A percentile compares a stretch with the other conserved stretches of the same genome.
phyloP scores from a whole-genome alignment of 2,888 invertebrate genomes.

The Drosophila differens region DNA sequence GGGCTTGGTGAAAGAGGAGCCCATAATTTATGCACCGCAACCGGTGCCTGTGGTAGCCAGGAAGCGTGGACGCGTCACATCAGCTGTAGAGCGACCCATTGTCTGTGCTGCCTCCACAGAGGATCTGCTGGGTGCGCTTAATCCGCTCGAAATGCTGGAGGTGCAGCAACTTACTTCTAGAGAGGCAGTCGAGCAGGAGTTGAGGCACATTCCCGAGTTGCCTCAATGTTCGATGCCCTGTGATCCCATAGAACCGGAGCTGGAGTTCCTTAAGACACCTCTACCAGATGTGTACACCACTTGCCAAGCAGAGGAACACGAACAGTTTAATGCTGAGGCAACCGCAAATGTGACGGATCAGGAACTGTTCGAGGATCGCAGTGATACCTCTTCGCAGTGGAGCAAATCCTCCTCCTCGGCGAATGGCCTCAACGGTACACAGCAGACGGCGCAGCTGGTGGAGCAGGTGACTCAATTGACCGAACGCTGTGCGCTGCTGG shows the following conservation, averaged over 20 bases:
- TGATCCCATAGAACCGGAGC: slow-evolving; percentile 80
- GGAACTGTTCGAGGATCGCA: slow-evolving; percentile 74
- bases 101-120: slow-evolving; percentile 73
- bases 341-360: slow-evolving; percentile 13
- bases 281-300: slow-evolving; percentile 50
- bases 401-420: slow-evolving; percentile 83
- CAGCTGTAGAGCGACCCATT: slow-evolving; percentile 82
- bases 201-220: slow-evolving; percentile 27
- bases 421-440: slow-evolving; percentile 47
- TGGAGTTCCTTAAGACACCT: slow-evolving; percentile 77
- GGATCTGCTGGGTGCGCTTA: slow-evolving; percentile 67
- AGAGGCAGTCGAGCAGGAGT: slow-evolving; percentile 39
- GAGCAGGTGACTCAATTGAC: slow-evolving; percentile 78
- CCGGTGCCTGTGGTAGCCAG: slow-evolving; percentile 85
- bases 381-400: slow-evolving; percentile 83
- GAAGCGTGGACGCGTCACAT: slow-evolving; percentile 58
- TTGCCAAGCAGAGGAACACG: slow-evolving; percentile 5
- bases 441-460: slow-evolving; percentile 68
- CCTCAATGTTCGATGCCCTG: slow-evolving; percentile 36
- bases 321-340: background rate
- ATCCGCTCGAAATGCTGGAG: slow-evolving; percentile 39
- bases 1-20: slow-evolving; percentile 85
- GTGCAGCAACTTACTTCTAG: slow-evolving; percentile 40
- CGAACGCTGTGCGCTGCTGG: slow-evolving; percentile 82
- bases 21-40: slow-evolving; percentile 89